Evolutionary conservation across 2,888 invertebrate species (phyloP).

Genomic region (Lysandra coridon): DNA sequence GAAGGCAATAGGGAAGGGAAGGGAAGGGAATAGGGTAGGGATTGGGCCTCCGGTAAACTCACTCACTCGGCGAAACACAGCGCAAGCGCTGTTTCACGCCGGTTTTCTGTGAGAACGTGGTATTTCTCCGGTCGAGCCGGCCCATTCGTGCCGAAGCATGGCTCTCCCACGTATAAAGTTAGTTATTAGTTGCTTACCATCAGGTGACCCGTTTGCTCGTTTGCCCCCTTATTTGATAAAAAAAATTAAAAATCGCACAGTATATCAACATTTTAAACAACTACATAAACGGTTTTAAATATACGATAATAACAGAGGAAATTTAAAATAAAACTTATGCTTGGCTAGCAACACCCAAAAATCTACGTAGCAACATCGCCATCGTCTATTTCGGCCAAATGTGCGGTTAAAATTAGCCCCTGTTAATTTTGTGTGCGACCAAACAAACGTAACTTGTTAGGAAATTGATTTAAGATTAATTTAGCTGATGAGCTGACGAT

Average conservation of each 20-base stretch:
- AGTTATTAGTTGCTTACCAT: no score
- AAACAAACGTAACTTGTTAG: neutral
- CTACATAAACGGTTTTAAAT: neutral
- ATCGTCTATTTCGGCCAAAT: neutral
- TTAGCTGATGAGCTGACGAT: conserved; percentile 51
- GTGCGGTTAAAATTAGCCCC: conserved; percentile 5
- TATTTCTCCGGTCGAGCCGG: no score
- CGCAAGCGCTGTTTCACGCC: no score
- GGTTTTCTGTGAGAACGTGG: no score
- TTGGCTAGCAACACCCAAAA: neutral
- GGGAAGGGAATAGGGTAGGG: no score
- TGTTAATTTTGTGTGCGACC: neutral
- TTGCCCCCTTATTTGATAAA: no score
- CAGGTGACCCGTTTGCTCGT: no score
- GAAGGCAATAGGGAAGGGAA: no score
- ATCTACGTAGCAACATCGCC: conserved; percentile 2
- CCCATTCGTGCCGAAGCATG: no score
- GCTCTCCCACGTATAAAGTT: no score
- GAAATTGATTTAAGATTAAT: neutral
- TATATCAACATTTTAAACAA: neutral
- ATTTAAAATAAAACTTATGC: neutral
- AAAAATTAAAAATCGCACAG: neutral
- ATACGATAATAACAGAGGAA: neutral
- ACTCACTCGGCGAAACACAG: no score
- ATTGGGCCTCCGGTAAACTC: no score